Base-by-base conservation (phyloP, 2,888 invertebrate species). In the Erebia palarica region DNA sequence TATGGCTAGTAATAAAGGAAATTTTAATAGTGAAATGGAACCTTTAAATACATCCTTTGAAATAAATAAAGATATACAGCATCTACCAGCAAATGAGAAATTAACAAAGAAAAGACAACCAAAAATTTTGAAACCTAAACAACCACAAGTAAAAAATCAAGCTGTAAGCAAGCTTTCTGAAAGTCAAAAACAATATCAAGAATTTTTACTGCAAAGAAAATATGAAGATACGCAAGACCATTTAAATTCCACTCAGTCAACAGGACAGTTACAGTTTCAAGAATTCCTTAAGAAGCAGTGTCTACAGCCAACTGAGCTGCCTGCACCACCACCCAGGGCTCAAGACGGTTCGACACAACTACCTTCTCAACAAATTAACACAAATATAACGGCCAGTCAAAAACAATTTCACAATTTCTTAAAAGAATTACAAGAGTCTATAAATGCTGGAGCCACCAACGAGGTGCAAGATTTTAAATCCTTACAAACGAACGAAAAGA, bases 361-460 rank as follows among this genome's bases (percentile, higher is more conserved):
- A 61, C 16, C 18, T 8, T 47, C 47, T 27, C 60, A 53, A 14
- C 68, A 69, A 64, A 64, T 10, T 53, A 59, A 21, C n/a, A 10
- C 60, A 8, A 65, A 51, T 58, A 13, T 59, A 49, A 49, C 64
- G 9, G 66, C 68, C 1, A 51, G 64, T 42, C 71, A 76, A 74
- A 49, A 59, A 27, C 65, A 77, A 65, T 70, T 73, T 76, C 60
- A 75, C 60, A 79, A 83, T 51, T 89, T 90, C 73, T 72, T 91
- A n/a, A 86, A 85, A 71, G 87, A 89, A 69, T 80, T 89, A 65
- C 83, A 85, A 53, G 79, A 81, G 64, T 78, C 83, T 3, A 84
- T 84, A 21, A 88, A 88, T 67, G 85, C 88, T 18, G 87, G 85
- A 57, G 79, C 84, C 1, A 77, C 75, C 47, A 68, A 72, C 44